Evolutionary conservation across 1,140 invertebrate species (phyloP).

Genomic region (Saccostrea glomerata): DNA sequence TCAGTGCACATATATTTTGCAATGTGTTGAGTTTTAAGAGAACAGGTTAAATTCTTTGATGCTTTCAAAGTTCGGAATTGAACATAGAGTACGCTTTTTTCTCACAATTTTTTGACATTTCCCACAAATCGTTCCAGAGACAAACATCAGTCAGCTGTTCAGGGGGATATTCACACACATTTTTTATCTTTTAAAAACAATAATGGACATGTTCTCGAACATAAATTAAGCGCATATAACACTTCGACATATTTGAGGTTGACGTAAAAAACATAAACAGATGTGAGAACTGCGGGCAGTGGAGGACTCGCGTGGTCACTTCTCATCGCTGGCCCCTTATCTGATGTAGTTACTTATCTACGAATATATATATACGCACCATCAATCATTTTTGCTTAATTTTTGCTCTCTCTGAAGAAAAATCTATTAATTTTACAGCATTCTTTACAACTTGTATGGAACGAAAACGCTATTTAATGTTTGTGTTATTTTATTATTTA

Average conservation of each 20-base stretch:
- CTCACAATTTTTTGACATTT: constrained; percentile 2
- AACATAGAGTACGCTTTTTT: background rate
- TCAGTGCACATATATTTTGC: background rate
- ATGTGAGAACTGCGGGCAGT: background rate
- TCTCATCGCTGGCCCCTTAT: background rate
- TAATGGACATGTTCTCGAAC: constrained; percentile 11
- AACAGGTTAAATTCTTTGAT: background rate
- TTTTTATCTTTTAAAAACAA: constrained; percentile 33
- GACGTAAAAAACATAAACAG: background rate
- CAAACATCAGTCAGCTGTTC: constrained; percentile 7
- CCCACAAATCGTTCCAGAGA: background rate
- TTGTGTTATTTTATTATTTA: no score
- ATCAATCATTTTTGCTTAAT: constrained; percentile 14
- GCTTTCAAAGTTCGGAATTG: background rate
- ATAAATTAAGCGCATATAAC: constrained; percentile 20
- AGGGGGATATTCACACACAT: background rate
- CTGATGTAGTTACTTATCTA: constrained; percentile 24
- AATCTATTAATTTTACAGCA: constrained; percentile 31
- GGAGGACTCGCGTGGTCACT: constrained; percentile 9
- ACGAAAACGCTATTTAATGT: no score
- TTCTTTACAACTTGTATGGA: background rate
- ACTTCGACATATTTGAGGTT: constrained; percentile 33
- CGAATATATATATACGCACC: background rate
- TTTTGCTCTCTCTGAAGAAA: background rate
- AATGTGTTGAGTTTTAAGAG: no score